phyloP scores from a whole-genome alignment of 2,113 vertebrate genomes.

The Pterocles orientalis region DNA sequence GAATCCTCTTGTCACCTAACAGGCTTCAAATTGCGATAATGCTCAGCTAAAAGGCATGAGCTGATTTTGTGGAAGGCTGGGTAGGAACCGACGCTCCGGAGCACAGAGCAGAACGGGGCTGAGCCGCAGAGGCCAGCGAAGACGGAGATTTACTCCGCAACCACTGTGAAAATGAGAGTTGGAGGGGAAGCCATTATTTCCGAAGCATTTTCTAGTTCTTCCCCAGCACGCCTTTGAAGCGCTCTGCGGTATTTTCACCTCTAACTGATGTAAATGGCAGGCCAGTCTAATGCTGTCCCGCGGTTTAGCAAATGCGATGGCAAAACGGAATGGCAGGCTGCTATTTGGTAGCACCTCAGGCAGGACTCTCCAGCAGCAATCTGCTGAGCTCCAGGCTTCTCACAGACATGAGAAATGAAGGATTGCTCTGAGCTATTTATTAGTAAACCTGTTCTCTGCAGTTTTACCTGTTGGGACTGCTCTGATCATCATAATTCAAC shows the following conservation, averaged over 20 bases:
- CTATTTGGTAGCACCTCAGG: neutral
- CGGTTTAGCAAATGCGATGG: conserved; percentile 43
- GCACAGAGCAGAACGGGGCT: neutral
- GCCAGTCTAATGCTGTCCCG: conserved; percentile 17
- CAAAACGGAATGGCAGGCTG: conserved; percentile 11
- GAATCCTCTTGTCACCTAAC: conserved; percentile 12
- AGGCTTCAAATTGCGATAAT: conserved; percentile 16
- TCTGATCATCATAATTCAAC: conserved; percentile 7
- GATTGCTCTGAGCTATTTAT: neutral
- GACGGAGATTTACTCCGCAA: conserved; percentile 19
- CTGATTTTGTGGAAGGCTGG: neutral
- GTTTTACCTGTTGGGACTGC: conserved; percentile 13
- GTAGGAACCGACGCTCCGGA: neutral
- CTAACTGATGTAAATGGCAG: conserved; percentile 51
- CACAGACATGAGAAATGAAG: neutral
- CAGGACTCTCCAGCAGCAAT: conserved; percentile 21
- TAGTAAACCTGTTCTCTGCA: conserved; percentile 6
- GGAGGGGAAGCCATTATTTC: conserved; percentile 28
- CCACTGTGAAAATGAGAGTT: conserved; percentile 56
- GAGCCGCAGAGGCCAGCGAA: neutral
- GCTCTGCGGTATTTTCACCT: neutral
- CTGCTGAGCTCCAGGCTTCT: conserved; percentile 14
- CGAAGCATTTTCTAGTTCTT: neutral
- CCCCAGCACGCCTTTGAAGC: conserved; percentile 24
- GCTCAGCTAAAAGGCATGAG: neutral